Conservation (phyloP, 2,113 vertebrate species). For the Echinops telfairi region DNA sequence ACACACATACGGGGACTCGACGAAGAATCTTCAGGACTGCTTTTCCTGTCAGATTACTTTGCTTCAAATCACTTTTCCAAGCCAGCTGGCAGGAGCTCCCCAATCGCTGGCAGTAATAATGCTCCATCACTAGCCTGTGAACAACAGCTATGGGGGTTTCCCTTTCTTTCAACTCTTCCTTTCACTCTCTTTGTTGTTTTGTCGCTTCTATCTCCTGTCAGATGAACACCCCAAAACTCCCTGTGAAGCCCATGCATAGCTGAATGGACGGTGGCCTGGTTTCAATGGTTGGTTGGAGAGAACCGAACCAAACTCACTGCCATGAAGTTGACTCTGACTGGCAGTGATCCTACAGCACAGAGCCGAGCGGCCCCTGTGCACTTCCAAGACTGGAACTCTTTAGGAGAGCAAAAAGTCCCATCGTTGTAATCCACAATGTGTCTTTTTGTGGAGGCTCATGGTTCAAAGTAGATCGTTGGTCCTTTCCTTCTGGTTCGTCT, state of each 20-base stretch:
- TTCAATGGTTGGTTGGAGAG: not conserved
- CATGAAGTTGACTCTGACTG: no score
- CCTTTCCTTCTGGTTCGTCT: not conserved
- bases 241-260: not conserved
- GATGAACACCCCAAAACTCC: not conserved
- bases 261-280: not conserved
- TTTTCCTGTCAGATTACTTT: not conserved
- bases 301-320: no score
- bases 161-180: not conserved
- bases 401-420: not conserved
- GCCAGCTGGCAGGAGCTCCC: slow-evolving; percentile 10
- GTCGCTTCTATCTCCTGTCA: not conserved
- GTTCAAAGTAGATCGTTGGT: not conserved
- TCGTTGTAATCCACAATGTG: not conserved
- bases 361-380: no score
- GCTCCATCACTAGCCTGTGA: not conserved
- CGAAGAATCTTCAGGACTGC: not conserved
- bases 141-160: not conserved
- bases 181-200: not conserved
- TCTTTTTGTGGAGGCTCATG: not conserved
- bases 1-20: not conserved
- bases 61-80: not conserved
- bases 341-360: no score
- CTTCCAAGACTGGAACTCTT: no score
- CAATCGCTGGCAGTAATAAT: not conserved